Base-by-base conservation (phyloP, 1,140 invertebrate species). In the Tetragnatha versicolor region DNA sequence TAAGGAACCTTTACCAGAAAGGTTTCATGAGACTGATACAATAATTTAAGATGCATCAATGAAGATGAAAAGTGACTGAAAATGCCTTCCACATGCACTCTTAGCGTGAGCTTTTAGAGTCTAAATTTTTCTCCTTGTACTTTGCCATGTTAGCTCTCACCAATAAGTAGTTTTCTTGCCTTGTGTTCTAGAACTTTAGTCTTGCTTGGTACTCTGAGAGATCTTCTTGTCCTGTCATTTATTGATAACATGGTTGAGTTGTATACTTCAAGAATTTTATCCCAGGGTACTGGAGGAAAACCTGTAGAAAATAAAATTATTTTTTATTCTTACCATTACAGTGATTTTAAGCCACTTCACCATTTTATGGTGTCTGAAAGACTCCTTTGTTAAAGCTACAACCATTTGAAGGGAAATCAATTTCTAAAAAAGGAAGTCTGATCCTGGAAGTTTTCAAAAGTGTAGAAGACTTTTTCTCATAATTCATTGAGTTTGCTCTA, bases 241-340 rank as follows among this genome's bases (percentile, higher is more conserved):
- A 31, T 70, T 10, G 49, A 12, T 22, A 35, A 7, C 6, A 78
- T 2, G 17, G 55, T 80, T 42, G 66, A 45, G 60, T 60, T 66
- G 27, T 69, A 49, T 25, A 80, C 49, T 42, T 78, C 39, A n/a
- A 51, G 29, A 5, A 91, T 90, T 87, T 90, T 90, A 82, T 91
- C 86, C 91, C 91, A 93, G 42, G 92, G 92, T 83, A 93, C 92
- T 3, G 87, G 87, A 42, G 89, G 89, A 75, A 86, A 86, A 31
- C 82, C 81, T 79, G 29, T 27, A 69, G 60, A 37, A 60, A 68
- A 55, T 37, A 65, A 29, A 29, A 10, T 60, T 45, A 3, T 2
- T n/a, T 14, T n/a, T n/a, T n/a, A n/a, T n/a, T n/a, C n/a, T n/a
- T n/a, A n/a, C n/a, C n/a, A n/a, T n/a, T n/a, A n/a, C n/a, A n/a